Conservation (phyloP, 2,113 vertebrate species). For the Dicaeum eximium region DNA sequence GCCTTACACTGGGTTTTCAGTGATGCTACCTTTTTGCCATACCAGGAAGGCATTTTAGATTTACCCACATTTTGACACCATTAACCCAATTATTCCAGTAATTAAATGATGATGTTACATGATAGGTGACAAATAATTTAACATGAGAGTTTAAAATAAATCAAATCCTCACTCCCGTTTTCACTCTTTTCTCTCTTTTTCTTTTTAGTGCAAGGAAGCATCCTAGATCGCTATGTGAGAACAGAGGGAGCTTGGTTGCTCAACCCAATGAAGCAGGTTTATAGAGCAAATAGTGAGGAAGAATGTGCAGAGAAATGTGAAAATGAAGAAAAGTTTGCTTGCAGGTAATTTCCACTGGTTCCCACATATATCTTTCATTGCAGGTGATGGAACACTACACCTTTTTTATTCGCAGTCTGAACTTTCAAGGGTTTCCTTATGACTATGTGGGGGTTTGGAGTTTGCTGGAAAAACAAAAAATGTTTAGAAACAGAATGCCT, state of each 20-base stretch:
- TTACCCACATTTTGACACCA: not conserved
- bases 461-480: not conserved
- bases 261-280: constrained; percentile 1
- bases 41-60: not conserved
- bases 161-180: not conserved
- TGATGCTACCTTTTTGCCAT: not conserved
- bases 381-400: not conserved
- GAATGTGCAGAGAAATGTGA: constrained; percentile 44
- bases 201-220: not conserved
- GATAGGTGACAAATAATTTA: not conserved
- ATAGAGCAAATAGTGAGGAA: constrained; percentile 31
- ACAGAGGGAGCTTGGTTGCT: constrained; percentile 62
- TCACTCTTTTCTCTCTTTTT: not conserved
- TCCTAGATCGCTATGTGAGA: constrained; percentile 41
- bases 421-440: not conserved
- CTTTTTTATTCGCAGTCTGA: not conserved
- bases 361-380: not conserved
- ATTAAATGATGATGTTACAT: not conserved
- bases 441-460: not conserved
- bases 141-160: not conserved
- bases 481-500: not conserved
- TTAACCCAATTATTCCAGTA: not conserved
- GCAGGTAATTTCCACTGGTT: constrained; percentile 34
- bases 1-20: not conserved
- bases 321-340: constrained; percentile 16